phyloP scores from a whole-genome alignment of 2,797 vertebrate genomes.

The Siniperca scherzeri region DNA sequence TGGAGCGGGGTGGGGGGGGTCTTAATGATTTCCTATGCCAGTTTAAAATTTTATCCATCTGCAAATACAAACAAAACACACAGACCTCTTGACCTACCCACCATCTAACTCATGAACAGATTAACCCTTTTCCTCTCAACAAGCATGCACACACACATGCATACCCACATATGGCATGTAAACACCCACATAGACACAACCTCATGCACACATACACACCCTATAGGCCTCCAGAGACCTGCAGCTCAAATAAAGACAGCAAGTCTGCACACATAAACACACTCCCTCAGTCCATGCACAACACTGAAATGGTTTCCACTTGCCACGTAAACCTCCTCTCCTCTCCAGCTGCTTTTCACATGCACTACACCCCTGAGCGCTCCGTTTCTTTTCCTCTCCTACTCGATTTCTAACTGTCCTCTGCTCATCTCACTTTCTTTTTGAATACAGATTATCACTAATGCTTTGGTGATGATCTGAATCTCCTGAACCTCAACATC shows the following conservation, averaged over 20 bases:
- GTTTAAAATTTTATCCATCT: conserved; percentile 74
- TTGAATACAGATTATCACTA: conserved; percentile 36
- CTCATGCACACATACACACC: conserved; percentile 43
- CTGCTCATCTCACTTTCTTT: conserved; percentile 51
- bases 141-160: conserved; percentile 7
- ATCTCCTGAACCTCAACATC: conserved; percentile 10
- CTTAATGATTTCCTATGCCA: conserved; percentile 73
- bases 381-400: conserved; percentile 59
- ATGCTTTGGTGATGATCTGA: conserved; percentile 51
- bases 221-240: conserved; percentile 63
- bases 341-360: conserved; percentile 91
- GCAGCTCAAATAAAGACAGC: conserved; percentile 76
- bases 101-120: conserved; percentile 31
- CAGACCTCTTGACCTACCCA: conserved; percentile 62
- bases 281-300: conserved; percentile 75
- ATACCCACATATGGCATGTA: conserved; percentile 28
- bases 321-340: conserved; percentile 88
- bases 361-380: conserved; percentile 79
- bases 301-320: conserved; percentile 85
- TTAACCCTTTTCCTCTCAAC: conserved; percentile 54
- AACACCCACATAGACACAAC: conserved; percentile 47
- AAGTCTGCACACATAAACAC: conserved; percentile 74
- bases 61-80: conserved; percentile 75
- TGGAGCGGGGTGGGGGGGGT: not conserved
- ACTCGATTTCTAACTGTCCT: conserved; percentile 49